Base-by-base conservation (phyloP, 2,113 vertebrate species). In the Platysternon megacephalum region DNA sequence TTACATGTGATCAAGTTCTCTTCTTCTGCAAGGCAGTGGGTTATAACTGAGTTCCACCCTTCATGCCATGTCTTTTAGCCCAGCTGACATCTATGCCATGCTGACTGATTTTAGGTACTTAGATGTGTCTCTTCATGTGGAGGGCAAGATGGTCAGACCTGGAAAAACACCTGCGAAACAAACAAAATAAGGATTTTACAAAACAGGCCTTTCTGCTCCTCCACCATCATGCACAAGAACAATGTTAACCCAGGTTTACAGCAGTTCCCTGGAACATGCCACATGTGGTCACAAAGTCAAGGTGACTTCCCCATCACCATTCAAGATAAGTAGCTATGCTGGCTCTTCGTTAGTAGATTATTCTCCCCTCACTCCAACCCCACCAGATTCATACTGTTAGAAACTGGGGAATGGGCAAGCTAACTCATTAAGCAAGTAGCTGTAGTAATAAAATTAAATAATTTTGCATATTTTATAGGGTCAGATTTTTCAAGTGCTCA, bases 71-170 rank as follows among this genome's bases (percentile, higher is more conserved):
- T 97, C 91, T 89, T 96, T 97, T 96, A 96, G 96, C 95, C 97
- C 93, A 88, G 95, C 84, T 89, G 95, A 85, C 28, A 94, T 98
- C 97, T 85, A 82, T 3, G 80, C 85, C 95, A 96, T 91, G 87
- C 29, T 88, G 93, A 88, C 90, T 85, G 94, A 93, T 95, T 96
- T 94, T 79, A 68, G 79, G 79, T 84, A 95, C 61, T 98, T 98
- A 99, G 98, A 99, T 99, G 98, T 99, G 99, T 98, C 99, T 99
- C 98, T 99, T 99, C 99, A 99, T 99, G 97, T 99, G 99, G 97
- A 99, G 99, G 89, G 99, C 99, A 88, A 99, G 99, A 98, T 99
- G 99, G 97, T 99, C 99, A 86, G 99, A 99, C 97, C 99, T 99
- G 96, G 99, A 99, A 98, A 99, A 99, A 99, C 99, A 99, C 98